A percentile compares a stretch with the other conserved stretches of the same genome.
Evolutionary conservation across 2,113 vertebrate species (phyloP).

Genomic region (Falco punctatus): DNA sequence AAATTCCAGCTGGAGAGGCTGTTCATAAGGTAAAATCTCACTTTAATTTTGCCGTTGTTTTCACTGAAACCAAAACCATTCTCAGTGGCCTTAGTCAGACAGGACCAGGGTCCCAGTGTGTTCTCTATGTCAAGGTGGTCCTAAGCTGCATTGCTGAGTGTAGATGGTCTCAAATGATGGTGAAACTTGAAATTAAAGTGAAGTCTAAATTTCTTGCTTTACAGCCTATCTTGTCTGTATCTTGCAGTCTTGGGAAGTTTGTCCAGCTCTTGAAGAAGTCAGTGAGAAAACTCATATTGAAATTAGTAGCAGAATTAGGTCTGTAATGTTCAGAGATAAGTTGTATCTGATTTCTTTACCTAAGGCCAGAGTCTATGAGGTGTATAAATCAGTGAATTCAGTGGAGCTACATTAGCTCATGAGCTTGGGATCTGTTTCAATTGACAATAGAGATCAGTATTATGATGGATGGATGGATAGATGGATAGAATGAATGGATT

Average conservation of each 20-base stretch:
- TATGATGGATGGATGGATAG: neutral
- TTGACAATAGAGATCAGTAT: neutral
- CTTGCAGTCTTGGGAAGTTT: neutral
- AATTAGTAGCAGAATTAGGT: neutral
- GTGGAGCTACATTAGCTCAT: neutral
- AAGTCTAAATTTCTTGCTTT: neutral
- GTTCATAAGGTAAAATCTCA: neutral
- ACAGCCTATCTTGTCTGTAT: neutral
- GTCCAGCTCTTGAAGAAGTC: neutral
- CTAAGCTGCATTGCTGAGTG: neutral
- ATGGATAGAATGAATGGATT: neutral
- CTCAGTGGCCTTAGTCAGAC: neutral
- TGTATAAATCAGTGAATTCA: neutral
- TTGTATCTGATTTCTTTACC: neutral
- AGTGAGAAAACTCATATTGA: neutral
- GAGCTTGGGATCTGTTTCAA: neutral
- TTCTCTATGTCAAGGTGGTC: neutral
- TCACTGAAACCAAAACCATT: neutral
- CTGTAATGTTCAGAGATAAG: neutral
- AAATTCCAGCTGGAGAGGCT: neutral
- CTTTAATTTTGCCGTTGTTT: constrained; percentile 10
- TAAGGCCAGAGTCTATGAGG: neutral
- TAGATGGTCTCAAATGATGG: neutral
- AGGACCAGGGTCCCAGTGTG: neutral
- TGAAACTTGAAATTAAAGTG: neutral